phyloP scores from a whole-genome alignment of 2,797 vertebrate genomes.

The Gallirallus australis region DNA sequence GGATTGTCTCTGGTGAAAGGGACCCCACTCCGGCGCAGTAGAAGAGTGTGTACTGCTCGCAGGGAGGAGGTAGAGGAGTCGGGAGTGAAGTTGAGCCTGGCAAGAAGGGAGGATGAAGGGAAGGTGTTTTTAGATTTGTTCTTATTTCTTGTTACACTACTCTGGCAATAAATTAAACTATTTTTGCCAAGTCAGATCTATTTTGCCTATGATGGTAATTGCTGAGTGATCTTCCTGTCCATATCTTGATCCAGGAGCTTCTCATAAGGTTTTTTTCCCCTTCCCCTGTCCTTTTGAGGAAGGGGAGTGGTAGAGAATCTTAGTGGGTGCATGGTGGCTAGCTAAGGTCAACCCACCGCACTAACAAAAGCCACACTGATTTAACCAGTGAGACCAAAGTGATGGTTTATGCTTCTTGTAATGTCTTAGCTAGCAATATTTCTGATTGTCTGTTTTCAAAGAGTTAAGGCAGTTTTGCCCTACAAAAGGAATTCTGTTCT shows the following conservation, averaged over 20 bases:
- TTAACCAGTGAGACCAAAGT: not conserved
- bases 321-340: not conserved
- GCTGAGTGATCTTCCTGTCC: not conserved
- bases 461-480: not conserved
- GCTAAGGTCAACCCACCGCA: not conserved
- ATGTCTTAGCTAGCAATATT: not conserved
- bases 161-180: not conserved
- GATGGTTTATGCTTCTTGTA: not conserved
- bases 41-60: not conserved
- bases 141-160: not conserved
- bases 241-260: not conserved
- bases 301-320: not conserved
- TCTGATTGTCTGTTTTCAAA: not conserved
- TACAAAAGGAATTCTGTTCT: not conserved
- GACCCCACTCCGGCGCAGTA: not conserved
- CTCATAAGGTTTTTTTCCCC: not conserved
- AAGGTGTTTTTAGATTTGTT: not conserved
- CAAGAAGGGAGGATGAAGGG: not conserved
- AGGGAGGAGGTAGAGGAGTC: not conserved
- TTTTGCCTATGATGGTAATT: not conserved
- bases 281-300: not conserved
- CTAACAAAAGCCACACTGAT: not conserved
- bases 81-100: not conserved
- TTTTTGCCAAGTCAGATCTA: not conserved
- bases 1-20: accelerated